Evolutionary conservation across 2,113 vertebrate genomes (phyloP).

Genomic region (Heterocephalus glaber): DNA sequence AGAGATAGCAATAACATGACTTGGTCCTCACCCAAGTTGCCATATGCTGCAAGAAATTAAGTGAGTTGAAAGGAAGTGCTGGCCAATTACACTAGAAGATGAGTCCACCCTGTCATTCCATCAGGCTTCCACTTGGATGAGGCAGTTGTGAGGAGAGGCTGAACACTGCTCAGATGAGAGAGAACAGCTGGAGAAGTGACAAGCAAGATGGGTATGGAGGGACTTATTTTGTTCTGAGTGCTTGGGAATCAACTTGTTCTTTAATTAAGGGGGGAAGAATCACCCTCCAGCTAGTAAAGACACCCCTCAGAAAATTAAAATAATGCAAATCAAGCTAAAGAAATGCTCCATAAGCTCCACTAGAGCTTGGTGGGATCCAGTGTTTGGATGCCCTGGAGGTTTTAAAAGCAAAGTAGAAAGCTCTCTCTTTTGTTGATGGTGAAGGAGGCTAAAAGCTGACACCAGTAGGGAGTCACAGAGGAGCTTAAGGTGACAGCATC

Average conservation of each 20-base stretch:
- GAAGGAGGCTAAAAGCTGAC: slow-evolving; percentile 71
- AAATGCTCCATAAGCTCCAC: slow-evolving; percentile 68
- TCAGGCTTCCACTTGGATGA: not conserved
- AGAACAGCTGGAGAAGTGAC: not conserved
- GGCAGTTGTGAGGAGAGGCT: not conserved
- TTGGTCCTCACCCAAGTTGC: not conserved
- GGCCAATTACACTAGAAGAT: not conserved
- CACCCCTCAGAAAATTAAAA: slow-evolving; percentile 76
- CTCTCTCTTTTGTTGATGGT: slow-evolving; percentile 66
- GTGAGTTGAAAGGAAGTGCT: slow-evolving; percentile 16
- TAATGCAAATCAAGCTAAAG: slow-evolving; percentile 76
- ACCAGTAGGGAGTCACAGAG: slow-evolving; percentile 71
- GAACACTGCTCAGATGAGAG: not conserved
- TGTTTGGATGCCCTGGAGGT: slow-evolving; percentile 72
- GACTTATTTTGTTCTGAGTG: slow-evolving; percentile 36
- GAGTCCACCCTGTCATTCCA: not conserved
- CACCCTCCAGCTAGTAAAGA: slow-evolving; percentile 73
- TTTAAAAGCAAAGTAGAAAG: slow-evolving; percentile 78
- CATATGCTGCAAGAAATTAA: slow-evolving; percentile 32
- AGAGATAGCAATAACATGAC: not conserved
- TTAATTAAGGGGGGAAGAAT: slow-evolving; percentile 78
- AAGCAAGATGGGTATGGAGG: not conserved
- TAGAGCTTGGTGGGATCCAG: slow-evolving; percentile 63
- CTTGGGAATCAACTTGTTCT: slow-evolving; percentile 72
- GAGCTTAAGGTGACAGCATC: slow-evolving; percentile 70